phyloP scores from a whole-genome alignment of 1,140 invertebrate species.

The Leptopilina boulardi region DNA sequence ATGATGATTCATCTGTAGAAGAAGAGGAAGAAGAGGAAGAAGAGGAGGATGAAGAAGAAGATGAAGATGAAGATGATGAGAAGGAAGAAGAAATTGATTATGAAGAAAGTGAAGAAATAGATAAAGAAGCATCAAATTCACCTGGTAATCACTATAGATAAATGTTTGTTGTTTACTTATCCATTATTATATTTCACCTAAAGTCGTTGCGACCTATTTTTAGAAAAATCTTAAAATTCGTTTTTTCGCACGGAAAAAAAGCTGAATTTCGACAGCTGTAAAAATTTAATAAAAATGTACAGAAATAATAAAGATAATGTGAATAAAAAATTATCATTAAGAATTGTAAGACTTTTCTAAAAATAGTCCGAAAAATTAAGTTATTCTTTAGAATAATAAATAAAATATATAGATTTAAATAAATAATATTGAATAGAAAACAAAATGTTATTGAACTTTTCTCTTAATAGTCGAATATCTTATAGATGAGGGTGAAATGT shows the following conservation, averaged over 20 bases:
- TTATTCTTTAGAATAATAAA: too few relatives aligned
- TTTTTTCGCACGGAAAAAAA: too few relatives aligned
- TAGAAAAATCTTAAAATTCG: too few relatives aligned
- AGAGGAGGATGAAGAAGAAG: conserved; percentile 50
- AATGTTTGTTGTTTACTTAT: too few relatives aligned
- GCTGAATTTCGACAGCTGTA: too few relatives aligned
- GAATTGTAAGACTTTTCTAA: not conserved
- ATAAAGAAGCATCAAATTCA: conserved; percentile 59
- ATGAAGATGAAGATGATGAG: conserved; percentile 66
- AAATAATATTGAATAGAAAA: not conserved
- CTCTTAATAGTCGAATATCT: not conserved
- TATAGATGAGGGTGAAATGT: conserved; percentile 62
- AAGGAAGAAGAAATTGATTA: conserved; percentile 50
- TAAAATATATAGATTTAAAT: too few relatives aligned
- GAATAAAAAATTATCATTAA: too few relatives aligned
- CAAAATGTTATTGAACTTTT: not conserved
- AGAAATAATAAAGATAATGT: too few relatives aligned
- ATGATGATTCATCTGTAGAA: conserved; percentile 52
- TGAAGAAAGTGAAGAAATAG: conserved; percentile 54
- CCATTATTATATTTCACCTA: too few relatives aligned
- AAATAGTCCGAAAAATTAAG: not conserved
- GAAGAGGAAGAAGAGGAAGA: conserved; percentile 38
- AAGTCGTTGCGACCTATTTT: too few relatives aligned
- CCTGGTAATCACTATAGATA: not conserved
- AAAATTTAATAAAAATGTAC: too few relatives aligned